A percentile compares a stretch with the other conserved stretches of the same genome.
These are phyloP conservation scores for Nyctibius grandis DNA, from an alignment of 2,797 vertebrate genomes.

Conservation along the genomic window DNA sequence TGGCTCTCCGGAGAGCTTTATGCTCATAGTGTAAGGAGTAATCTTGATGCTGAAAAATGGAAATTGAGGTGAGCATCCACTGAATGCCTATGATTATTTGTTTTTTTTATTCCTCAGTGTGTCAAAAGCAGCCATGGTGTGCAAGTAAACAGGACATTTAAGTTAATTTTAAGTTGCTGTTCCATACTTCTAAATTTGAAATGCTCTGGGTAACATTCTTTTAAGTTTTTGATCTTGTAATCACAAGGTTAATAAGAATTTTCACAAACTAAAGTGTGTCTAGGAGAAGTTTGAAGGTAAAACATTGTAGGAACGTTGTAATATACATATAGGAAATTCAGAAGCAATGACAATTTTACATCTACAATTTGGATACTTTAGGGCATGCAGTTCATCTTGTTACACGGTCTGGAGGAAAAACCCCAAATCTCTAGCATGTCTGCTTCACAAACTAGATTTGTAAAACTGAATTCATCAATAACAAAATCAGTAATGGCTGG, in stretches of 20 bases:
- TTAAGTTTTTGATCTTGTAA: neutral
- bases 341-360: neutral
- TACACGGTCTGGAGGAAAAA: neutral
- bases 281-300: neutral
- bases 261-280: neutral
- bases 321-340: neutral
- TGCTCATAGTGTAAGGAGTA: neutral
- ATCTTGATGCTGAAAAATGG: neutral
- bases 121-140: neutral
- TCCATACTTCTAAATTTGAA: neutral
- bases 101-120: neutral
- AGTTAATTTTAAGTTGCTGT: neutral
- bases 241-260: neutral
- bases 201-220: neutral
- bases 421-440: fast-evolving
- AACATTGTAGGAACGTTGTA: neutral
- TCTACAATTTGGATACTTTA: neutral
- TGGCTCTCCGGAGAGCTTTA: neutral
- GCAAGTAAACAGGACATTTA: neutral
- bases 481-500: neutral
- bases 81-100: neutral
- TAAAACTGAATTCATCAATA: neutral
- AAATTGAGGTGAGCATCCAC: neutral
- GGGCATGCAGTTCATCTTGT: neutral
- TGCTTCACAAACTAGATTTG: neutral